Base-by-base conservation (phyloP, 2,113 vertebrate species). In the Monopterus albus region DNA sequence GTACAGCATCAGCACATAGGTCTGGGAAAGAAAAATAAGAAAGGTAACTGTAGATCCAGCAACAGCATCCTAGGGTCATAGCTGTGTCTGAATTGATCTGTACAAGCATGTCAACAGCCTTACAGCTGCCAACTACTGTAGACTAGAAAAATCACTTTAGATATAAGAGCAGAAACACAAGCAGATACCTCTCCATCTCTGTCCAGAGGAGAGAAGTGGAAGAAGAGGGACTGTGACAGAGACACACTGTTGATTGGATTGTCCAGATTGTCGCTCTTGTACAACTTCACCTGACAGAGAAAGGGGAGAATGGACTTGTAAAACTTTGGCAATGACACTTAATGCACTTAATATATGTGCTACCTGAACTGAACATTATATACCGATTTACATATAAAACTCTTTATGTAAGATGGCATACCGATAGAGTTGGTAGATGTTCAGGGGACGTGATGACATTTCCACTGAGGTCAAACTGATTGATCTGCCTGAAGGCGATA, bases 391-490 rank as follows among this genome's bases (percentile, higher is more conserved):
- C n/a, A n/a, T n/a, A n/a, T n/a, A n/a, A n/a, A n/a, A n/a, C n/a
- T n/a, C n/a, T n/a, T 31, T 31, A 31, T 5, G 1, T 7, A 3
- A 42, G 26, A n/a, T 2, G 3, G 78, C 90, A 89, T 94, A 99
- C 98, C 91, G 95, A 96, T 17, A 99, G 89, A 0, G 97, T 96
- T 45, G 96, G 91, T 25, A 99, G 95, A 72, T 96, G 94, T 62
- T 99, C 98, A 0, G 96, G 93, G 36, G 95, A 93, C 1, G 96
- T 97, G 82, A 98, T 92, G 79, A 99, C 94, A 20, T 99, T 99
- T 71, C 97, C 98, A 59, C 96, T 99, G 35, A 99, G 90, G 81
- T 99, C 97, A 78, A 99, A 99, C 1, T 97, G 96, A 91, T 96
- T 98, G 77, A 98, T 99, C 90, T 98, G 97, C 74, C 97, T 94